Evolutionary conservation across 2,113 vertebrate genomes (phyloP), one percentile per base, ranked within the genome.

Genomic region (Hippocampus barbouri): DNA sequence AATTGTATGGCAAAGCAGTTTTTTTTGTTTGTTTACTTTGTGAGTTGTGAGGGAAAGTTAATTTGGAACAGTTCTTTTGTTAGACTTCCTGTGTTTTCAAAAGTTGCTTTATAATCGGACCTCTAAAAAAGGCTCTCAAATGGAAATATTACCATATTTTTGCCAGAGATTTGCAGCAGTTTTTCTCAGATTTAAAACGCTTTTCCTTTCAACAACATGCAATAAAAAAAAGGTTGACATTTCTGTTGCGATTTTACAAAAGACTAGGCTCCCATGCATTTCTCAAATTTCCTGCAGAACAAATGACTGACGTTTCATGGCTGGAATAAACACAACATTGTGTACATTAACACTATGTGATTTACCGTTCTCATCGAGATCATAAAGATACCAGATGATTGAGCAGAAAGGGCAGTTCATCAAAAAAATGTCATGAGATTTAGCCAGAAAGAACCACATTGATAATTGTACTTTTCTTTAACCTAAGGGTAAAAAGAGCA

Each of bases 261-360:
- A 47, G 0, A 73, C 21, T 27, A 45, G 41, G n/a, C 63, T 60
- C 73, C 30, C 8, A 54, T 72, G 38, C n/a, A 30, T 20, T 67
- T 67, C 23, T 34, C 60, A 63, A 21, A 71, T 70, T 27, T 49
- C 60, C 9, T 77, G 9, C 69, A 23, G 69, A 79, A 79, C 71
- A 66, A 80, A 74, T 74, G 75, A 83, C 63, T 73, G 78, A 64
- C 78, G 76, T 45, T 69, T 69, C 57, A 64, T 79, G 54, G 71
- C 73, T 78, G 66, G 62, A 83, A 77, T 85, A 77, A 83, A 74
- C 43, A 54, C 54, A 73, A 75, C 47, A 57, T 54, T 75, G n/a
- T 18, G 68, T 69, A 74, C 66, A 59, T 72, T 68, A 65, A 79
- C 51, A 10, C n/a, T 66, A 68, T 84, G 76, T 81, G 53, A 77